These are phyloP conservation scores for Eptesicus fuscus DNA, from an alignment of 2,113 vertebrate species.

Conservation along the genomic window DNA sequence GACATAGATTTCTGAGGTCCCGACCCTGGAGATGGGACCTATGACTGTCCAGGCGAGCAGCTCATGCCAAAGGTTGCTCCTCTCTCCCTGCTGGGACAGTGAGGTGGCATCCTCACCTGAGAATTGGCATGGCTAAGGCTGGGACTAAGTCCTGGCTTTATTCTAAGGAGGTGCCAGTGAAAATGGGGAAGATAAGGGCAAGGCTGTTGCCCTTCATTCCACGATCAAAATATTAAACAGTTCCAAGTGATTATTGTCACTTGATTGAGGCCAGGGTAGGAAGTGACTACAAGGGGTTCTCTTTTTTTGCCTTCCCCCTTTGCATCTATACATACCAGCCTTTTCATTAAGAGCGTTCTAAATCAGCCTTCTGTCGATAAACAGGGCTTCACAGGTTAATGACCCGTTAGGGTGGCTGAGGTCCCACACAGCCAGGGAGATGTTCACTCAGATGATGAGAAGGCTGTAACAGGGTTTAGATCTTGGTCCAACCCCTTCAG, in stretches of 20 bases:
- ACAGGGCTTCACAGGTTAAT: neutral
- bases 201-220: slow-evolving; percentile 46
- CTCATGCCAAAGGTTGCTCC: neutral
- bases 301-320: neutral
- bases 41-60: neutral
- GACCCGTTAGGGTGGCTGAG: neutral
- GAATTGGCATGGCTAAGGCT: neutral
- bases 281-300: neutral
- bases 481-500: neutral
- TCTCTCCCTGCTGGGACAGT: neutral
- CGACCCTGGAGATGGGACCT: neutral
- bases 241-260: slow-evolving; percentile 48
- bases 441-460: neutral
- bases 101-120: neutral
- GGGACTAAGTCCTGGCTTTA: neutral
- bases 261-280: slow-evolving; percentile 41
- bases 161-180: neutral
- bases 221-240: slow-evolving; percentile 50
- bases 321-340: slow-evolving; percentile 60
- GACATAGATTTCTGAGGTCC: neutral
- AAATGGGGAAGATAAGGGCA: neutral
- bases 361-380: slow-evolving; percentile 60
- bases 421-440: neutral
- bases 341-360: slow-evolving; percentile 57
- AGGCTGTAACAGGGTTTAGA: neutral